Evolutionary conservation across 2,797 vertebrate species (phyloP).

Genomic region (Triplophysa bombifrons): DNA sequence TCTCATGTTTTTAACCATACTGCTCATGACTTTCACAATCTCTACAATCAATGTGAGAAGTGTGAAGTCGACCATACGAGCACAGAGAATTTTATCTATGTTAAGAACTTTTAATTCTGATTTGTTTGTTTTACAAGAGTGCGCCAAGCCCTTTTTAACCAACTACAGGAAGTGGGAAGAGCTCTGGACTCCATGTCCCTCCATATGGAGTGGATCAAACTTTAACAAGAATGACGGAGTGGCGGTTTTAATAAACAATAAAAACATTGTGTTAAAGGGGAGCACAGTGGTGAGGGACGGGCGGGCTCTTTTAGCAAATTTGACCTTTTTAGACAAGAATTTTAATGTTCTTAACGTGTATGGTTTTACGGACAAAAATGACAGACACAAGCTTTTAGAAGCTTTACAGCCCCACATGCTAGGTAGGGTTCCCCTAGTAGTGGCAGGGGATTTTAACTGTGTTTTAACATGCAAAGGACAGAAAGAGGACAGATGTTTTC

Average conservation of each 20-base stretch:
- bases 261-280: slow-evolving; percentile 32
- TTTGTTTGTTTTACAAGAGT: background rate
- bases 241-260: slow-evolving; percentile 55
- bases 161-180: background rate
- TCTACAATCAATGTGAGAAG: background rate
- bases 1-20: background rate
- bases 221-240: slow-evolving; percentile 23
- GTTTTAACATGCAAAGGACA: too few species aligned
- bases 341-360: slow-evolving; percentile 46
- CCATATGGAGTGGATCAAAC: slow-evolving; percentile 41
- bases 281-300: slow-evolving; percentile 54
- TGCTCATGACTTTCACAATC: too few species aligned
- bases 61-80: background rate
- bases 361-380: slow-evolving; percentile 38
- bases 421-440: too few species aligned
- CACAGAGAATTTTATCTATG: background rate
- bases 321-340: slow-evolving; percentile 31
- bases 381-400: slow-evolving; percentile 44
- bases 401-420: too few species aligned
- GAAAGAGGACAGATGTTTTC: too few species aligned
- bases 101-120: background rate
- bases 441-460: too few species aligned
- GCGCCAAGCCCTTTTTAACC: background rate
- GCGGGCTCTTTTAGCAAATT: slow-evolving; percentile 41
- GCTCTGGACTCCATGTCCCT: background rate